Evolutionary conservation across 1,140 invertebrate genomes (phyloP).

Genomic region (Leptopilina clavipes): DNA sequence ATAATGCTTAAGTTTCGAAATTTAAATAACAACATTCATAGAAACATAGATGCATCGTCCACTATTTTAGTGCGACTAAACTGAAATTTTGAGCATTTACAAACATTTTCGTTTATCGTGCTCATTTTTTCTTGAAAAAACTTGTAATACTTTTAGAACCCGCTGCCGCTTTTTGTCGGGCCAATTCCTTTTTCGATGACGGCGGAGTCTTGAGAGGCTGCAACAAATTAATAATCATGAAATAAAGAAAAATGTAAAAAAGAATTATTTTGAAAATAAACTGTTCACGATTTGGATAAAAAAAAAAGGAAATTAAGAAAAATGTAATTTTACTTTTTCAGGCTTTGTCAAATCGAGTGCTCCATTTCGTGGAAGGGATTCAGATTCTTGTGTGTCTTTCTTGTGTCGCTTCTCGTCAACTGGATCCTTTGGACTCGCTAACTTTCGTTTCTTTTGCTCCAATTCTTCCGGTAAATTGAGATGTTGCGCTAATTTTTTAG

Average conservation of each 20-base stretch:
- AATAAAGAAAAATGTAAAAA: no score
- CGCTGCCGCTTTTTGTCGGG: conserved; percentile 82
- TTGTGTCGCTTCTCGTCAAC: conserved; percentile 66
- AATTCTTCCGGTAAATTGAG: conserved; percentile 79
- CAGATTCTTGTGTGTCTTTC: conserved; percentile 60
- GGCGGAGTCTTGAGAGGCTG: conserved; percentile 70
- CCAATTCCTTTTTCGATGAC: conserved; percentile 81
- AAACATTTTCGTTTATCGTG: conserved; percentile 38
- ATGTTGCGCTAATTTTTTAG: conserved; percentile 77
- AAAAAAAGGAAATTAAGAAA: conserved; percentile 21
- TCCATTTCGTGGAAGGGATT: conserved; percentile 58
- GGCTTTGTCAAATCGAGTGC: conserved; percentile 64
- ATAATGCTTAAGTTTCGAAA: conserved; percentile 48
- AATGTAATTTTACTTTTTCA: conserved; percentile 60
- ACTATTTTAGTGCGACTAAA: not conserved
- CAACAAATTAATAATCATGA: conserved; percentile 37
- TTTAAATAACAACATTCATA: conserved; percentile 58
- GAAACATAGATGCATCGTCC: conserved; percentile 52
- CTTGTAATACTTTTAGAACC: conserved; percentile 84
- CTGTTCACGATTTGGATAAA: no score
- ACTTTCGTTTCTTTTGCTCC: conserved; percentile 79
- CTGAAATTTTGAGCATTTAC: conserved; percentile 25
- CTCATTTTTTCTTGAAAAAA: conserved; percentile 80
- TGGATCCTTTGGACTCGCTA: conserved; percentile 60
- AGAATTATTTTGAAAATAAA: conserved; percentile 35